Base-by-base conservation (phyloP, 1,140 invertebrate species). In the Brachionus koreanus region DNA sequence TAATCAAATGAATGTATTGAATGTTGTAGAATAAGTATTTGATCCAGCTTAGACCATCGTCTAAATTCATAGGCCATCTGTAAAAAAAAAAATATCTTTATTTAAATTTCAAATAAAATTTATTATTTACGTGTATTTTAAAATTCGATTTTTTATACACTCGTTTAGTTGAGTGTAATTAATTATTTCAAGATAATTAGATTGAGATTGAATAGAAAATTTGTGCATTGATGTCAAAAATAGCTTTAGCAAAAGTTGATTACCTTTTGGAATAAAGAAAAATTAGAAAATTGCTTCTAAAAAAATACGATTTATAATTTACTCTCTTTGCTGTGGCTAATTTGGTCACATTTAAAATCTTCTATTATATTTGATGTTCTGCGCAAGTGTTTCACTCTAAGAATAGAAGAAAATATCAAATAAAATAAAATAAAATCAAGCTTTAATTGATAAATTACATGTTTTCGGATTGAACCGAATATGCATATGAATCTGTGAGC, bases 41-140 rank as follows among this genome's bases (percentile, higher is more conserved):
- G 10, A 74, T 74, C 19, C 39, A 46, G 0, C 0, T 25, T 5
- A 74, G 10, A 29, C 43, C 43, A 25, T 46, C 42, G 23, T 74
- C 19, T 13, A 74, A 25, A 74, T 74, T 74, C 19, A 74, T 46
- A 3, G 69, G 69, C 69, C 69, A 74, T 74, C 69, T 74, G n/a
- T n/a, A n/a, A n/a, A n/a, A 16, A 12, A 57, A 57, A 57, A 57
- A n/a, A 1, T 7, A 57, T 16, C 4, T n/a, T n/a, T n/a, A 16
- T 57, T 16, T 16, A 57, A 57, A 6, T 16, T n/a, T 6, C 1
- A 12, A 12, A 12, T 12, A 46, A 46, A 46, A 12, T 46, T 46
- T n/a, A n/a, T 16, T 72, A n/a, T 16, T 72, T 74, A 74, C 69
- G 43, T 74, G 23, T 43, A 74, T 46, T 74, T 74, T 46, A 74